Conservation (phyloP, 2,888 invertebrate genomes). For the Melanotus villosus region DNA sequence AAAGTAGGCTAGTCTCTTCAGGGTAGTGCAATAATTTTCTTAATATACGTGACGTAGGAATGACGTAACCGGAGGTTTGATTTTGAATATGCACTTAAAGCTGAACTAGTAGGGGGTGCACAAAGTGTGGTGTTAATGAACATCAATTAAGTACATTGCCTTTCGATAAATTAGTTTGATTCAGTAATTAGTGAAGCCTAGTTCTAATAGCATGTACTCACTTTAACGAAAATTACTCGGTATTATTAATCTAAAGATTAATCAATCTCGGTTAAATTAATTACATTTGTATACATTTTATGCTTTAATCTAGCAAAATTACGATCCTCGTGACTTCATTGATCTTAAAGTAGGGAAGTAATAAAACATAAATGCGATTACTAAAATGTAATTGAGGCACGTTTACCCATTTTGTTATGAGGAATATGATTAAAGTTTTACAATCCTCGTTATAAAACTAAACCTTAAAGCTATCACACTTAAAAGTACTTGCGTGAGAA, state of each 20-base stretch:
- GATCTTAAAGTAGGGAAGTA: background rate
- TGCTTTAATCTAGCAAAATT: background rate
- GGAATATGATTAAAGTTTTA: background rate
- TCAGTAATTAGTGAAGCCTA: slow-evolving; percentile 25
- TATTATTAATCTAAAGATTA: background rate
- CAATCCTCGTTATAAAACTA: background rate
- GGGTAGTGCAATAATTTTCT: no score
- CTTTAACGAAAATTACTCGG: background rate
- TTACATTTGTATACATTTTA: background rate
- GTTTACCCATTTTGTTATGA: background rate
- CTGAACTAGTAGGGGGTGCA: slow-evolving; percentile 1
- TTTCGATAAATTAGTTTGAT: slow-evolving; percentile 27
- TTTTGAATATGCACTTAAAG: slow-evolving; percentile 1
- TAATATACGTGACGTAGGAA: no score
- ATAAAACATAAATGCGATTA: background rate
- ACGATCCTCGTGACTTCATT: background rate
- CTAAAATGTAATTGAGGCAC: slow-evolving; percentile 5
- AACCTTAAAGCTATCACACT: background rate
- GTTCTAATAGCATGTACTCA: slow-evolving; percentile 13
- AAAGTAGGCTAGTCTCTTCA: no score
- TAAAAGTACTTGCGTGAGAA: background rate
- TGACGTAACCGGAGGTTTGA: no score
- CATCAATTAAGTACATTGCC: slow-evolving; percentile 27
- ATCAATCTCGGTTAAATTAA: background rate
- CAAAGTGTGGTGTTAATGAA: slow-evolving; percentile 20